Conservation (phyloP, 2,113 vertebrate genomes). For the Phaetusa simplex region DNA sequence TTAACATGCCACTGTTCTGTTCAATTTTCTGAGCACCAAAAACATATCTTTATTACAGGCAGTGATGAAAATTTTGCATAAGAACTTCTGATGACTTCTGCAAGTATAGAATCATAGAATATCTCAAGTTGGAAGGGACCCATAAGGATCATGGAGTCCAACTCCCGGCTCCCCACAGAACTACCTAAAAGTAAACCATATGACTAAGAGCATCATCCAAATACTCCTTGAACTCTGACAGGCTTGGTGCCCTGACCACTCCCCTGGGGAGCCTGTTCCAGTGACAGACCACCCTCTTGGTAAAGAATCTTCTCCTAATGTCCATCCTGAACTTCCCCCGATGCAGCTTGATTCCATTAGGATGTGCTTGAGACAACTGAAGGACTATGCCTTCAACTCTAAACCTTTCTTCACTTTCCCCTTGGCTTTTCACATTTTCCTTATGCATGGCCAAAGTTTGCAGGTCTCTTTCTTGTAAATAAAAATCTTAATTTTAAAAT, state of each 20-base stretch:
- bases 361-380: background rate
- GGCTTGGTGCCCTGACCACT: rapidly evolving
- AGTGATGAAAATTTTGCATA: background rate
- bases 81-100: background rate
- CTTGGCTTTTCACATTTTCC: background rate
- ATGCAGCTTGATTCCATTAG: background rate
- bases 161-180: background rate
- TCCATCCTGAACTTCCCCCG: background rate
- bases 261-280: background rate
- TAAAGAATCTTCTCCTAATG: background rate
- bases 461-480: background rate
- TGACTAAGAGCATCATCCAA: rapidly evolving
- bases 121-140: background rate
- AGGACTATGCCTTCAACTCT: background rate
- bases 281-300: background rate
- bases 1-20: background rate
- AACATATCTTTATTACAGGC: background rate
- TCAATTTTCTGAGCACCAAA: background rate
- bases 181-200: background rate
- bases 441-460: background rate
- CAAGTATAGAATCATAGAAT: background rate
- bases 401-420: background rate
- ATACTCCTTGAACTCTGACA: background rate
- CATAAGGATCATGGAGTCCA: background rate
- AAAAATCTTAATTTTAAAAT: background rate